These are phyloP conservation scores for Nemurella pictetii DNA, from an alignment of 2,888 invertebrate species.

Conservation along the genomic window DNA sequence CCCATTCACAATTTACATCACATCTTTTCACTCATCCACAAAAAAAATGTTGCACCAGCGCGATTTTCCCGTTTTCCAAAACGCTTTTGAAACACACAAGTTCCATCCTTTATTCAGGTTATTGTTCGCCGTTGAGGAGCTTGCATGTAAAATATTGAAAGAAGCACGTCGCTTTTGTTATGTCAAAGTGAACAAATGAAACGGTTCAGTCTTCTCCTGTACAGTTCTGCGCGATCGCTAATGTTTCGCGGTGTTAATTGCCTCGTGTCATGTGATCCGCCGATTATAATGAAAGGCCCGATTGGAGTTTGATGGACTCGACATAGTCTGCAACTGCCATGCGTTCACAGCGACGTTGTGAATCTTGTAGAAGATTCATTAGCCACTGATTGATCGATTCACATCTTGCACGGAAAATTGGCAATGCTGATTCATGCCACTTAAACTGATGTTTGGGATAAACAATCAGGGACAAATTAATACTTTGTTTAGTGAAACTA, in stretches of 20 bases:
- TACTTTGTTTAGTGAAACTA: too few species aligned
- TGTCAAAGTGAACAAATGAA: neutral
- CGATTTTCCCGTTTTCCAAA: neutral
- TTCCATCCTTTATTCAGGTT: neutral
- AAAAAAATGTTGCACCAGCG: neutral
- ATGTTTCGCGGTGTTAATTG: constrained; percentile 4
- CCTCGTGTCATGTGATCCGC: neutral
- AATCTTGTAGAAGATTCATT: too few species aligned
- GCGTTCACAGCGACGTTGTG: too few species aligned
- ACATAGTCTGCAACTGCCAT: too few species aligned
- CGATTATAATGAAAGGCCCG: constrained; percentile 12
- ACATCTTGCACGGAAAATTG: neutral
- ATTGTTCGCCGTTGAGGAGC: constrained; percentile 5
- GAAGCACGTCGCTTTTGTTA: constrained; percentile 9
- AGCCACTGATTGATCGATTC: neutral
- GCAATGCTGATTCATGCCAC: too few species aligned
- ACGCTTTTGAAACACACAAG: neutral
- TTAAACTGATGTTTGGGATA: neutral
- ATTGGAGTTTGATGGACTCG: too few species aligned
- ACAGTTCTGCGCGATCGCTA: neutral
- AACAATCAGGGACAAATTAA: neutral
- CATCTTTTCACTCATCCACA: neutral
- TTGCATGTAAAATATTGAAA: constrained; percentile 23
- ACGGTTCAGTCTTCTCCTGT: neutral
- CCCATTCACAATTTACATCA: neutral